These are phyloP conservation scores for Heliconius charithonia DNA, from an alignment of 2,888 invertebrate species.

Conservation along the genomic window DNA sequence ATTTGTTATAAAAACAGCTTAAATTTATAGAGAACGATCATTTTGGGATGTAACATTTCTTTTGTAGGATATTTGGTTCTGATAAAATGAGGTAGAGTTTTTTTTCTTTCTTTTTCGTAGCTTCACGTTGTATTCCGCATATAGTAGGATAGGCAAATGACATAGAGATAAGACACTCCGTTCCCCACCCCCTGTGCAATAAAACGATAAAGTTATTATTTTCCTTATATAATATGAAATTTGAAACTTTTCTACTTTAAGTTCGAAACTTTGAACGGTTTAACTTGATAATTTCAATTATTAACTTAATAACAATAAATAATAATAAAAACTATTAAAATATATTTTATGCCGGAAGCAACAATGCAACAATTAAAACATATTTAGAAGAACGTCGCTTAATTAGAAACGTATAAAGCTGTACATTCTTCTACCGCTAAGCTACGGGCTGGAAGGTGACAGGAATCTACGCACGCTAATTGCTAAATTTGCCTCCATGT, in stretches of 20 bases:
- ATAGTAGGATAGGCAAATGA: too few relatives aligned
- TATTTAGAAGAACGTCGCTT: slow-evolving; percentile 20
- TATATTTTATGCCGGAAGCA: background rate
- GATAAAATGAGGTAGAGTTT: background rate
- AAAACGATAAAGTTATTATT: too few relatives aligned
- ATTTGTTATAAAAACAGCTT: slow-evolving; percentile 31
- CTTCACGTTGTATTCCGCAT: background rate
- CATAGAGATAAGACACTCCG: too few relatives aligned
- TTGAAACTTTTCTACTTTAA: too few relatives aligned
- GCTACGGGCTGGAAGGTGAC: slow-evolving; percentile 52
- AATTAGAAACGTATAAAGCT: slow-evolving; percentile 43
- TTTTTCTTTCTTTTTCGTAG: background rate
- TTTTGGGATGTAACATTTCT: background rate
- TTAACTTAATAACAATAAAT: background rate
- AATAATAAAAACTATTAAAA: background rate
- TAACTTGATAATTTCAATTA: background rate
- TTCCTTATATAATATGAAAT: too few relatives aligned
- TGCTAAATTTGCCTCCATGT: slow-evolving; percentile 65
- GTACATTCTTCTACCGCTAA: slow-evolving; percentile 53
- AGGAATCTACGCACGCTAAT: slow-evolving; percentile 70
- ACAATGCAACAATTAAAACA: slow-evolving; percentile 8
- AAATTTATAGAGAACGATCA: slow-evolving; percentile 8
- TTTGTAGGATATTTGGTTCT: background rate
- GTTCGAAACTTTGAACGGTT: too few relatives aligned
- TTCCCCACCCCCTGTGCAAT: too few relatives aligned